These are phyloP conservation scores for Epizoanthus fatuus DNA, from an alignment of 92 coral and sea anemone genomes.

Conservation along the genomic window DNA sequence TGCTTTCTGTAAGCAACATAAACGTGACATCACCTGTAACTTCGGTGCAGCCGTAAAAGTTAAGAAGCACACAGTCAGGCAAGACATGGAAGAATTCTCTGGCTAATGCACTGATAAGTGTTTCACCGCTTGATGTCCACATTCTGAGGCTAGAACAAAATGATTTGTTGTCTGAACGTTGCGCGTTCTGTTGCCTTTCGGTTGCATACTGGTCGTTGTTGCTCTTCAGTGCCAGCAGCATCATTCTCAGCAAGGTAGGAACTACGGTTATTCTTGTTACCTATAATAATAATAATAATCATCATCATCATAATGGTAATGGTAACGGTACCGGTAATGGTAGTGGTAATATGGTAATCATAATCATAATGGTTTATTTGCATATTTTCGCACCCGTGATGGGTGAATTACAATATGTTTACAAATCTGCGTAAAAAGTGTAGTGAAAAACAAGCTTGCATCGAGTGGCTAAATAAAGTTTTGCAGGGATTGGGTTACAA, in stretches of 20 bases:
- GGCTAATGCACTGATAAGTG: background rate
- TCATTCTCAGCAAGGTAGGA: background rate
- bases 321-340: no score
- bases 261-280: background rate
- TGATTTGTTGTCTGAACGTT: background rate
- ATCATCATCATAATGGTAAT: no score
- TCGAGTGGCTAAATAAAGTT: no score
- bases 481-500: no score
- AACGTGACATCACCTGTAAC: background rate
- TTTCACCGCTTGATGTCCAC: background rate
- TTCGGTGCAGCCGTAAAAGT: constrained; percentile 3
- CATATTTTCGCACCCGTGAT: no score
- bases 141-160: background rate
- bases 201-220: background rate
- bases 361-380: no score
- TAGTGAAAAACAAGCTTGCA: no score
- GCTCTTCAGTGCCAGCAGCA: background rate
- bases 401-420: no score
- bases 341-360: no score
- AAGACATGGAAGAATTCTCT: background rate
- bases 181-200: background rate
- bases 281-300: no score
- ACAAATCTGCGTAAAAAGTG: no score
- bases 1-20: background rate
- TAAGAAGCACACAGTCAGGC: background rate